Percentiles rank a stretch among this genome's conserved stretches.
Evolutionary conservation across 2,888 invertebrate genomes (phyloP).

Genomic region (Busseola fusca): DNA sequence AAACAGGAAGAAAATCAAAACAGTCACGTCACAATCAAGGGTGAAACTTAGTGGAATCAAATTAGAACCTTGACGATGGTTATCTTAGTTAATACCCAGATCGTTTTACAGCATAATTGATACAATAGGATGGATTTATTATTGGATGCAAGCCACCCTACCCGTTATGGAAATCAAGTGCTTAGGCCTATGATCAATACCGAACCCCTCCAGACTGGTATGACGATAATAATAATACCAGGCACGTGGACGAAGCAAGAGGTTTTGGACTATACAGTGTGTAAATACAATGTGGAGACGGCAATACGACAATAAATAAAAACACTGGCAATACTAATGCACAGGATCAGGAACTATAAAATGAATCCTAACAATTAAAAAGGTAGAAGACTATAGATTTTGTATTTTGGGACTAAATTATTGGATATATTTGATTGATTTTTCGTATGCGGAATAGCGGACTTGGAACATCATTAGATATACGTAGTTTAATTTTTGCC

Average conservation of each 20-base stretch:
- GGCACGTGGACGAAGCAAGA: not conserved
- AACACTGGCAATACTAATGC: not conserved
- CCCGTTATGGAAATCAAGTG: conserved; percentile 35
- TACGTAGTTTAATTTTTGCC: not conserved
- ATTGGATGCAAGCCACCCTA: conserved; percentile 16
- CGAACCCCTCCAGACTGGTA: conserved; percentile 1
- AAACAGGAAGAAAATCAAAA: not conserved
- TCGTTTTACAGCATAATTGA: conserved; percentile 42
- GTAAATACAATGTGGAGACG: not conserved
- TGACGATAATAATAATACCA: conserved; percentile 5
- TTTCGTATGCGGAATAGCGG: not conserved
- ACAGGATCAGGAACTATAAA: not conserved
- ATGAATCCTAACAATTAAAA: not conserved
- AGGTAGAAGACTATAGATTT: not conserved
- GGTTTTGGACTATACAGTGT: not conserved
- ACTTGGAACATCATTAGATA: not conserved
- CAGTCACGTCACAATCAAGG: not conserved
- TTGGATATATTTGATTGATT: not conserved
- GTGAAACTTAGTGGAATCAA: not conserved
- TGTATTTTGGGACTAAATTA: not conserved
- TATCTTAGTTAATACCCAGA: conserved; percentile 35
- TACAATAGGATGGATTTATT: conserved; percentile 3
- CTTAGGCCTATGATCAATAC: conserved; percentile 36
- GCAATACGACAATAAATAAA: not conserved
- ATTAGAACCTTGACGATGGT: conserved; percentile 7